Evolutionary conservation across 2,888 invertebrate species (phyloP).

Genomic region (Patella ulyssiponensis): DNA sequence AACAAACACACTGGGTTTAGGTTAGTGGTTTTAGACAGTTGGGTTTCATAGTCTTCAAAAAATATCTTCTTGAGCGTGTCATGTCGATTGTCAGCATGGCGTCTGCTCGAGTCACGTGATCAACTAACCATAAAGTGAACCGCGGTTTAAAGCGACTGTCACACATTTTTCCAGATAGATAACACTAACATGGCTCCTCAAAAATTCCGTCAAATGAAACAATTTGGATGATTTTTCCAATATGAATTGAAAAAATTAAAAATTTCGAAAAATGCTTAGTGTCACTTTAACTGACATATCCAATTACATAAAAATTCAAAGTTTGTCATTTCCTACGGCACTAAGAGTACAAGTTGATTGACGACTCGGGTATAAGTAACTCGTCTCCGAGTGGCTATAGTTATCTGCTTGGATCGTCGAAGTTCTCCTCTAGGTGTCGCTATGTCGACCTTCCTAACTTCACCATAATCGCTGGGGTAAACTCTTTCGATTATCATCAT

Average conservation of each 20-base stretch:
- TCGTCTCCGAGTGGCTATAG: background rate
- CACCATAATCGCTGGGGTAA: conserved; percentile 27
- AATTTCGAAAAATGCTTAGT: too few relatives aligned
- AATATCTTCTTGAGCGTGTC: too few relatives aligned
- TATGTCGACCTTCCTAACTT: conserved; percentile 35
- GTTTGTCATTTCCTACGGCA: background rate
- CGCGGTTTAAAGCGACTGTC: too few relatives aligned
- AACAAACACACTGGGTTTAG: too few relatives aligned
- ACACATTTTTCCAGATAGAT: too few relatives aligned
- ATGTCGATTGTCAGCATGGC: too few relatives aligned
- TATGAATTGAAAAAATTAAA: background rate
- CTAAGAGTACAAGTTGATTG: background rate
- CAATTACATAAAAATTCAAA: background rate
- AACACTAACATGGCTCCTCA: conserved; percentile 4
- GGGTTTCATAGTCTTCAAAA: too few relatives aligned
- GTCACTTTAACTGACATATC: too few relatives aligned
- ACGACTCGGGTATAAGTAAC: background rate
- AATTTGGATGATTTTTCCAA: background rate
- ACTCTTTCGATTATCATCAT: conserved; percentile 28
- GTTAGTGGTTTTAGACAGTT: too few relatives aligned
- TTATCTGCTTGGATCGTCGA: background rate
- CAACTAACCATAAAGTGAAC: too few relatives aligned
- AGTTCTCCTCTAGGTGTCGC: background rate
- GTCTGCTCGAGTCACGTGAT: too few relatives aligned
- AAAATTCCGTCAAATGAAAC: background rate